Evolutionary conservation across 2,113 vertebrate species (phyloP), one percentile per base, ranked within the genome.

Genomic region (Catharus minimus): DNA sequence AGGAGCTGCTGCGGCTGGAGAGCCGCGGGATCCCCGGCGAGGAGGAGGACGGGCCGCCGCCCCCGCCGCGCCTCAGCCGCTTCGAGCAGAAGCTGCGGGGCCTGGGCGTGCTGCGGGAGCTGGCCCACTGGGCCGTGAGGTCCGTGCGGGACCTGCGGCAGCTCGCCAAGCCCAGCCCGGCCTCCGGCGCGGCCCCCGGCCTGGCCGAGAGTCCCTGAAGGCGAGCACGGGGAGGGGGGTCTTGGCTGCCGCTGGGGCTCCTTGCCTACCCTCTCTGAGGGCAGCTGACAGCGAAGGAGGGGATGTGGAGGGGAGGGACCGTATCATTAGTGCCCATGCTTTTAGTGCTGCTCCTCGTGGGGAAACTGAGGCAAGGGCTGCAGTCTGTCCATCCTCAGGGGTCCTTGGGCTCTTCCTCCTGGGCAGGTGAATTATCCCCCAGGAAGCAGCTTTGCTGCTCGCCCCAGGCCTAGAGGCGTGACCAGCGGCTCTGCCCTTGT

Each of bases 61-160:
- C 27, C 0, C 5, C 2, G 8, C 67, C 77, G 10, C 74, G 22
- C 11, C 94, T 86, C 7, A 24, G 92, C 64, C 96, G 97, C 57
- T 98, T 97, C 0, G 96, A 97, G 89, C 96, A 96, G 90, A 98
- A 98, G 94, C 72, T 97, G 36, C 95, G 97, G 90, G 97, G 97
- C 50, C 82, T 97, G 32, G 96, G 97, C 5, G 97, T 97, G 91
- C 94, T 98, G 49, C 97, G 89, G 44, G 97, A 98, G 91, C 97
- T 98, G 88, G 96, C 95, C 14, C 97, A 97, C 38, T 98, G 97
- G 97, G 95, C 97, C 0, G 72, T 97, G 61, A 95, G 97, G 82
- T 97, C 97, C 0, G 62, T 93, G 5, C 95, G 91, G 53, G 97
- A 98, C 81, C 96, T 98, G 69, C 96, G 92, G 56, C 92, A 97